Conservation (phyloP, 2,797 vertebrate genomes). For the Pantherophis alleghaniensis region DNA sequence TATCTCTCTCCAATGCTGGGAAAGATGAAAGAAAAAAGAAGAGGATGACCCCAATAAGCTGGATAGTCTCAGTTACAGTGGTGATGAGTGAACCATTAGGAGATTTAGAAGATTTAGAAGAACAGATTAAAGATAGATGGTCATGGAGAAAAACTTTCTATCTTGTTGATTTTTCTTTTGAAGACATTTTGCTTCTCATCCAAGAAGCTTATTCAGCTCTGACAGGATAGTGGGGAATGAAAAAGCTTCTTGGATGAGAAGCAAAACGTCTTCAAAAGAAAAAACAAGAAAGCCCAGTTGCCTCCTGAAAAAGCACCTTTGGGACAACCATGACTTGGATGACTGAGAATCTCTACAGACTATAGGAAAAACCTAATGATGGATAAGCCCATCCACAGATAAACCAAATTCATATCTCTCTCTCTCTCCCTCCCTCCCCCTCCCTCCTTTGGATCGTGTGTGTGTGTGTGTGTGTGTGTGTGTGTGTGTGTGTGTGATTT, state of each 20-base stretch:
- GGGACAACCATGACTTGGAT: too few species aligned
- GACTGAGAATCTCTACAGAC: background rate
- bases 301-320: too few species aligned
- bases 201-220: too few species aligned
- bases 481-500: background rate
- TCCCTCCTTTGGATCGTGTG: too few species aligned
- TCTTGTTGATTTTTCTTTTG: background rate
- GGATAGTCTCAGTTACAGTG: background rate
- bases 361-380: background rate
- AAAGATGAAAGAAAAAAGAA: background rate
- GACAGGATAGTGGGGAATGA: too few species aligned
- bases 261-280: too few species aligned
- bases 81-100: background rate
- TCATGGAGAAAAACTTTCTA: background rate
- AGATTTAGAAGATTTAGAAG: background rate
- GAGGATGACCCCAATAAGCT: background rate
- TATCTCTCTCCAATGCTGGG: background rate
- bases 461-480: too few species aligned
- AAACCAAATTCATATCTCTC: background rate
- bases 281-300: too few species aligned
- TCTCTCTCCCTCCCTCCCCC: fast-evolving
- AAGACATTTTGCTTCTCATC: too few species aligned
- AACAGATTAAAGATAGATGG: background rate
- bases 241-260: too few species aligned
- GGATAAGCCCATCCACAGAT: background rate